phyloP scores from a whole-genome alignment of 1,140 invertebrate species.

The Laupala kohalensis region DNA sequence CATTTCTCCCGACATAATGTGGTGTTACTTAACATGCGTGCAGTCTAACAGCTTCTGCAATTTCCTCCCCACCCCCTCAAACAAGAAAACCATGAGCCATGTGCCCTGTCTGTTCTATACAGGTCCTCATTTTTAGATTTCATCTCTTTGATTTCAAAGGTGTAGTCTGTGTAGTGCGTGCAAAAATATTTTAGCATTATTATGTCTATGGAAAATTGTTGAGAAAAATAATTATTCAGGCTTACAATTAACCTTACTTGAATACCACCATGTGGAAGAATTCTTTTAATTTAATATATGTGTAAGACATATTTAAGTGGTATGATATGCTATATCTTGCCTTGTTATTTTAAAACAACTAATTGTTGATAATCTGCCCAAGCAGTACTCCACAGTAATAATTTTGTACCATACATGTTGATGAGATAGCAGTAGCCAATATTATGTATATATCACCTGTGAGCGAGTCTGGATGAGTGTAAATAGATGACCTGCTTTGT shows the following conservation, averaged over 20 bases:
- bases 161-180: too few relatives aligned
- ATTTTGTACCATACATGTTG: neutral
- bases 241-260: neutral
- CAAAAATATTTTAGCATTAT: neutral
- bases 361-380: neutral
- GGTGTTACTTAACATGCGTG: neutral
- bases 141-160: neutral
- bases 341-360: neutral
- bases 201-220: neutral
- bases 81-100: neutral
- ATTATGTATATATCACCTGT: neutral
- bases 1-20: neutral
- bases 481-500: neutral
- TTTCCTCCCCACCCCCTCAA: neutral
- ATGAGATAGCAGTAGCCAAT: neutral
- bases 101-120: neutral
- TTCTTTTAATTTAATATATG: neutral
- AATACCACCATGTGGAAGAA: neutral
- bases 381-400: neutral
- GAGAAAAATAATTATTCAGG: neutral
- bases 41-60: neutral
- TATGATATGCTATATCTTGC: too few relatives aligned
- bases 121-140: neutral
- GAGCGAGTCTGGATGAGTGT: neutral
- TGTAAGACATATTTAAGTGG: too few relatives aligned